phyloP scores from a whole-genome alignment of 2,797 vertebrate genomes.

The Sandelia bainsii region DNA sequence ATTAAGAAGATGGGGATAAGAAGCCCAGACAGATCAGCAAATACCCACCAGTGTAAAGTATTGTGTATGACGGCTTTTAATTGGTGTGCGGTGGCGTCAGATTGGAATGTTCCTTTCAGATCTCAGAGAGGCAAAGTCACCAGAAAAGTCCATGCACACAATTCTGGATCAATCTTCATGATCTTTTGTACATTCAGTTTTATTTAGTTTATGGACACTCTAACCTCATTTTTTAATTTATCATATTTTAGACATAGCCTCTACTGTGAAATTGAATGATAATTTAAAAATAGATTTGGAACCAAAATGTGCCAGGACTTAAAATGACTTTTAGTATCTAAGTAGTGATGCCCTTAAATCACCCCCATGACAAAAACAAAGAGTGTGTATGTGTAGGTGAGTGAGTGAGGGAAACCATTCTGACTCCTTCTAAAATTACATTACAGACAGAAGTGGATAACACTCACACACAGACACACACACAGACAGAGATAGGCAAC shows the following conservation, averaged over 20 bases:
- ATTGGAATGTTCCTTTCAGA: background rate
- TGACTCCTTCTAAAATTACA: constrained; percentile 66
- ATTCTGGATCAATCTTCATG: background rate
- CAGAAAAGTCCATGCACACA: background rate
- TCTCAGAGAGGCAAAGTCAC: background rate
- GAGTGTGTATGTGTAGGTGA: background rate
- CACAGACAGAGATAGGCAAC: constrained; percentile 34
- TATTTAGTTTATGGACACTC: background rate
- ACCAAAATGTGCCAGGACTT: background rate
- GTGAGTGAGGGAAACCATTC: constrained; percentile 21
- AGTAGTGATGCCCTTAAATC: background rate
- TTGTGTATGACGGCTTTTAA: constrained; percentile 3
- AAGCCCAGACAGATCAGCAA: constrained; percentile 17
- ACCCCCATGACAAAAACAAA: constrained; percentile 4
- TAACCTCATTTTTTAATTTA: background rate
- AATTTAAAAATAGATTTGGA: background rate
- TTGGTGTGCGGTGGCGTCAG: background rate
- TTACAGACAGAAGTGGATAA: constrained; percentile 45
- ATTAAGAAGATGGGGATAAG: constrained; percentile 37
- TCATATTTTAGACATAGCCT: background rate
- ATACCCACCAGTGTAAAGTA: constrained; percentile 20
- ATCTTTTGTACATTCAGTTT: background rate
- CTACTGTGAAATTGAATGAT: background rate
- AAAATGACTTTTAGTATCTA: constrained; percentile 8
- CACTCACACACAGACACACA: constrained; percentile 25